A percentile compares a stretch with the other conserved stretches of the same genome.
These are phyloP conservation scores for Apeira syringaria DNA, from an alignment of 2,888 invertebrate genomes.

Conservation along the genomic window DNA sequence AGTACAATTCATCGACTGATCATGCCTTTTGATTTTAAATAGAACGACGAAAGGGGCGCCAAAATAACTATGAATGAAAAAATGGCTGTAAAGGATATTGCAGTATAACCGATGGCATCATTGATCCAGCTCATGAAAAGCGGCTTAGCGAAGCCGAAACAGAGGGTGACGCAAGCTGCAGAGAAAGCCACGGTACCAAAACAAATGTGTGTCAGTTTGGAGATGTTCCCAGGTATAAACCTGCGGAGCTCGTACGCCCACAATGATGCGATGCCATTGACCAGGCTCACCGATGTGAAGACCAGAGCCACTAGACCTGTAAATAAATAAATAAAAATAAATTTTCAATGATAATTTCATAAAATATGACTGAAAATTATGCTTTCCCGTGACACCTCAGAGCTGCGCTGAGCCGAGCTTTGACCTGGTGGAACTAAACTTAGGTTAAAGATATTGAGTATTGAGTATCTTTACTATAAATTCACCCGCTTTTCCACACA, in stretches of 20 bases:
- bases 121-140: constrained; percentile 44
- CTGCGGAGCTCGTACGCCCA: constrained; percentile 52
- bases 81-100: constrained; percentile 46
- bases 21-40: constrained; percentile 31
- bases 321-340: no score
- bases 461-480: no score
- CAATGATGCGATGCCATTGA: constrained; percentile 56
- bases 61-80: constrained; percentile 47
- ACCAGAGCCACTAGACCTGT: constrained; percentile 58
- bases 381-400: no score
- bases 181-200: constrained; percentile 52
- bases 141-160: constrained; percentile 55
- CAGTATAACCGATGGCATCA: constrained; percentile 34
- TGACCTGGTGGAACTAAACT: no score
- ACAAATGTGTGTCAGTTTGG: constrained; percentile 56
- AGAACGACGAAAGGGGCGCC: constrained; percentile 49
- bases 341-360: no score
- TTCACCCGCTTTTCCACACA: no score
- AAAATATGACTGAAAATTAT: no score
- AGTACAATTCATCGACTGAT: constrained; percentile 14
- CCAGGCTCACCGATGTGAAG: constrained; percentile 53
- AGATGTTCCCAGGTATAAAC: constrained; percentile 45
- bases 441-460: no score
- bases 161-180: constrained; percentile 41
- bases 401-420: no score